Evolutionary conservation across 2,113 vertebrate genomes (phyloP), one percentile per base, ranked within the genome.

Genomic region (Hypanus sabinus): DNA sequence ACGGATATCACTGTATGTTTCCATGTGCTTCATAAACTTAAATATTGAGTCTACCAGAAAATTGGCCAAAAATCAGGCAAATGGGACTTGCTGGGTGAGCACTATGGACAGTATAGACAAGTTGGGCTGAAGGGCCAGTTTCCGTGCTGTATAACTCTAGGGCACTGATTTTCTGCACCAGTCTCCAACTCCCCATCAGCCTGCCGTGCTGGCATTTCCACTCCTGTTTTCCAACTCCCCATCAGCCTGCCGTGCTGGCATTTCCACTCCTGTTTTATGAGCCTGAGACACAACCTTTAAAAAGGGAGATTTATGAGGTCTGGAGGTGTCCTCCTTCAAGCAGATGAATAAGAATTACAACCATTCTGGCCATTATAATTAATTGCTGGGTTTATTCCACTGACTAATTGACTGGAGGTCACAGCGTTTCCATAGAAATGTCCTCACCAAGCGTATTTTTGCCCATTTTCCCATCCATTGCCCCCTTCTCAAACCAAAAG

Each of bases 401-500:
- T 96, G 96, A 96, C 96, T 96, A 96, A 97, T 96, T 96, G 96
- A 97, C 95, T 0, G 0, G 95, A 96, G 96, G 97, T 97, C 96
- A 97, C 95, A 94, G 94, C 95, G 97, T 97, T 97, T 95, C 96
- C 95, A 97, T 96, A 96, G 97, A 94, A 97, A 98, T 97, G 94
- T 97, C 96, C 96, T 96, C 96, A 96, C 95, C 95, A 96, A 96
- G 96, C 96, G 96, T 95, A 57, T 60, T 97, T 96, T 97, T 96
- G 96, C 95, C 96, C 96, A 96, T 97, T 97, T 97, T 97, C 97
- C 95, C 97, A 96, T 97, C 97, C 96, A 96, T 95, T 97, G 96
- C 95, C 95, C 95, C 95, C 96, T 95, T 96, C 95, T 96, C 95
- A 96, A 96, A 96, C 95, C 95, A 76, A 96, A 96, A 96, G 96